Evolutionary conservation across 2,797 vertebrate genomes (phyloP).

Genomic region (Poeciliopsis paucimaculata): DNA sequence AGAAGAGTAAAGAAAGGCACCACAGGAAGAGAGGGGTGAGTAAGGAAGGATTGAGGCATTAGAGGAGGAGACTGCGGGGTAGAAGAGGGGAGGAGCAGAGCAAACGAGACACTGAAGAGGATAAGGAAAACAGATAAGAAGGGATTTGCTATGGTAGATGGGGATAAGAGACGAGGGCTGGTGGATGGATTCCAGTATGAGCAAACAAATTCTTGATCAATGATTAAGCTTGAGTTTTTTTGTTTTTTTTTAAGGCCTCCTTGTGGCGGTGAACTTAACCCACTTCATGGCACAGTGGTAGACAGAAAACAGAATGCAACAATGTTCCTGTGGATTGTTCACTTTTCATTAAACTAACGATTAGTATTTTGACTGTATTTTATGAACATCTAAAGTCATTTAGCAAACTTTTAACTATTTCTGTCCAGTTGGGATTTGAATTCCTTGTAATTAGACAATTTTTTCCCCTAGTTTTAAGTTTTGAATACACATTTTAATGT

Average conservation of each 20-base stretch:
- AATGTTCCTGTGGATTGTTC: conserved; percentile 1
- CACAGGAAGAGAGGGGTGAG: conserved; percentile 7
- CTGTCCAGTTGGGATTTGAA: not conserved
- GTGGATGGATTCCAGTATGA: conserved; percentile 50
- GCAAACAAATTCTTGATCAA: conserved; percentile 51
- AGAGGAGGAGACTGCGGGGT: conserved; percentile 16
- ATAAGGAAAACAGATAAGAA: conserved; percentile 33
- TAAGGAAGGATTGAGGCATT: conserved; percentile 23
- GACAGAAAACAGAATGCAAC: not conserved
- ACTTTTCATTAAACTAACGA: not conserved
- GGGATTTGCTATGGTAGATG: conserved; percentile 51
- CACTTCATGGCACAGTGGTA: not conserved
- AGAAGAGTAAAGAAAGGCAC: conserved; percentile 4
- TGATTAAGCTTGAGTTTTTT: conserved; percentile 31
- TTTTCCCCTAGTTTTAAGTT: not conserved
- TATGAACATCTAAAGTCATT: not conserved
- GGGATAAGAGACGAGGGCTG: conserved; percentile 46
- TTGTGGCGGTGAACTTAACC: not conserved
- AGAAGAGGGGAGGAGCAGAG: conserved; percentile 23
- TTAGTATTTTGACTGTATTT: not conserved
- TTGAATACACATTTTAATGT: not conserved
- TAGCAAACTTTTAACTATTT: not conserved
- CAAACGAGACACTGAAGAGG: conserved; percentile 27
- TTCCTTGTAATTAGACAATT: too few relatives aligned
- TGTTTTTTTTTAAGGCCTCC: conserved; percentile 28